Base-by-base conservation (phyloP, 2,113 vertebrate species). In the Struthidea cinerea region DNA sequence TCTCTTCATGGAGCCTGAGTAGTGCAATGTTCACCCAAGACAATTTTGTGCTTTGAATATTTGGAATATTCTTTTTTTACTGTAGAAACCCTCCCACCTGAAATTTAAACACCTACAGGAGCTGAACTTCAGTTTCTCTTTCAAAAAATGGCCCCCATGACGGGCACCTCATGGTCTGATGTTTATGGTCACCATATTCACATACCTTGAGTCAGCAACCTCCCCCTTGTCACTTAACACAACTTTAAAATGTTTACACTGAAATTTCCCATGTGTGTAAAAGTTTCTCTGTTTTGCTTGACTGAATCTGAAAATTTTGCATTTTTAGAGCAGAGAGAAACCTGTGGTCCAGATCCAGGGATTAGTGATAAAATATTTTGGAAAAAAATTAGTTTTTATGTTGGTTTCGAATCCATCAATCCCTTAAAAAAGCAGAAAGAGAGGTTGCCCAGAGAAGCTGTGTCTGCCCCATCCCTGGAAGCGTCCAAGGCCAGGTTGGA, bases 381-480 rank as follows among this genome's bases (percentile, higher is more conserved):
- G 16, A 1, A 2, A 16, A 26, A 13, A 56, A 50, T 4, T 6
- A 13, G 9, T 5, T 80, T 53, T 47, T 2, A 1, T 13, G 5
- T 52, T 83, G 60, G 7, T 44, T 78, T 70, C 8, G 33, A 59
- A 52, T 47, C 52, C 4, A 6, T 26, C 57, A 46, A 0, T 59
- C 21, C 47, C 30, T 35, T 67, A 1, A 1, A 42, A 69, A 57
- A 46, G 13, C 76, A 53, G 80, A 56, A 67, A 16, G 30, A 82
- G n/a, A 27, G 4, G 33, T 21, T 39, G 16, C 33, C 7, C 60
- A 39, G 44, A 6, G 37, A 28, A 74, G 37, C 86, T 65, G 68
- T 37, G 77, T 44, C 59, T 81, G 44, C 22, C 6, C 22, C 32
- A 33, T 65, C 32, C 22, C 52, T 67, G 37, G 10, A 30, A 59